Percentiles rank a stretch among this genome's conserved stretches.
These are phyloP conservation scores for Drosophila paranaensis DNA, from an alignment of 2,888 invertebrate genomes.

Conservation along the genomic window DNA sequence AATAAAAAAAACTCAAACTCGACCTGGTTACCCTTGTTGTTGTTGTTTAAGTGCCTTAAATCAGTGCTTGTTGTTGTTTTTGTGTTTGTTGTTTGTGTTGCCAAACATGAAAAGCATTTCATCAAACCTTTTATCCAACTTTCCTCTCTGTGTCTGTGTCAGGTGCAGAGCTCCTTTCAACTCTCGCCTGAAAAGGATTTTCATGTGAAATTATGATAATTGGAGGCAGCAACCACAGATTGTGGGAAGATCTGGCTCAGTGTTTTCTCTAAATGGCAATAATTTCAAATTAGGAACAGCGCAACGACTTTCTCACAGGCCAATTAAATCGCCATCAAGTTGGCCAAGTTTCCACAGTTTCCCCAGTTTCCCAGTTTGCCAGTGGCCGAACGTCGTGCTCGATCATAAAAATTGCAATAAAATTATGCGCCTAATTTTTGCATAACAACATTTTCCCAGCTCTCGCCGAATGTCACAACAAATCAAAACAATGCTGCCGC, in stretches of 20 bases:
- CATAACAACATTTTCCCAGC: conserved; percentile 79
- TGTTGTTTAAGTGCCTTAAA: conserved; percentile 68
- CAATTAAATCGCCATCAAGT: conserved; percentile 71
- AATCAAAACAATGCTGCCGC: conserved; percentile 79
- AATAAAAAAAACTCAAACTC: conserved; percentile 2
- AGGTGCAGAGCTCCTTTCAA: conserved; percentile 52
- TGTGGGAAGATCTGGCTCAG: conserved; percentile 26
- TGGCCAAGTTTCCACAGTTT: conserved; percentile 28
- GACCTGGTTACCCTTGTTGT: background rate
- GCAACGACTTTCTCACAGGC: conserved; percentile 64
- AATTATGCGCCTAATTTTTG: conserved; percentile 84
- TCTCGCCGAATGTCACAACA: conserved; percentile 84
- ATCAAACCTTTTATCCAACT: conserved; percentile 45
- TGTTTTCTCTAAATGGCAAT: conserved; percentile 22
- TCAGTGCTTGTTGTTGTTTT: conserved; percentile 57
- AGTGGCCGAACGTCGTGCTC: conserved; percentile 37
- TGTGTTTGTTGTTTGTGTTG: conserved; percentile 62
- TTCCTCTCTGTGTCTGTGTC: conserved; percentile 39
- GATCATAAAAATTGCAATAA: conserved; percentile 84
- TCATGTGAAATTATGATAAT: conserved; percentile 74
- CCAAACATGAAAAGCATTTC: conserved; percentile 74
- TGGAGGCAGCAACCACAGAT: conserved; percentile 33
- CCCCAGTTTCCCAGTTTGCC: conserved; percentile 24
- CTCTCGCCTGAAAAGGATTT: conserved; percentile 47
- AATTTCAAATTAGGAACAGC: conserved; percentile 47